Evolutionary conservation across 1,140 invertebrate species (phyloP), one percentile per base, ranked within the genome.

Genomic region (Achroia grisella): DNA sequence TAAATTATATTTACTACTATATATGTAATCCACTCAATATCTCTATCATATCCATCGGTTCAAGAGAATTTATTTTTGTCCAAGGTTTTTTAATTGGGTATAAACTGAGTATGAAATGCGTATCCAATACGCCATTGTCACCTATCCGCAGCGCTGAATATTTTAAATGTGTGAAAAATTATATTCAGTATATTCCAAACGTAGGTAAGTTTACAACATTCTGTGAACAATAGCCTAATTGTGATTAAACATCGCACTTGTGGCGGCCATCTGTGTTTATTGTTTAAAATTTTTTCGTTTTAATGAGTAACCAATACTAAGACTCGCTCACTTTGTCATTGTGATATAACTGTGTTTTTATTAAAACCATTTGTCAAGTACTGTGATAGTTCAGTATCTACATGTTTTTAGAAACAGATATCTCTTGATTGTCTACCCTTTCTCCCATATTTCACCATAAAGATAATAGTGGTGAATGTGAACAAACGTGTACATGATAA

Each of bases 271-370:
- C 35, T 39, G 28, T 45, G 17, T 23, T 23, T 23, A 23, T 23
- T 23, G 17, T 23, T 2, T 23, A 6, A 6, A 23, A 23, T 3
- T 4, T 10, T 4, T 45, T 43, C 41, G 1, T 12, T 4, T 33
- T 9, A 23, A 44, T 44, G 42, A 44, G 42, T 44, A 44, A 44
- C 29, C 42, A 35, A 44, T 44, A 15, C 31, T 45, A 11, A 17
- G 31, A 30, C 14, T 17, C 8, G 0, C 17, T 3, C 2, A 23
- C 17, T 23, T 23, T 23, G 17, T 23, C 6, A 2, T 23, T n/a
- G n/a, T n/a, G n/a, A n/a, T n/a, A n/a, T n/a, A n/a, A n/a, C n/a
- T n/a, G n/a, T n/a, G n/a, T n/a, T n/a, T n/a, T n/a, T n/a, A n/a
- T n/a, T n/a, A n/a, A n/a, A n/a, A n/a, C n/a, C n/a, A n/a, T n/a